Base-by-base conservation (phyloP, 2,797 vertebrate genomes). In the Microtus agrestis region DNA sequence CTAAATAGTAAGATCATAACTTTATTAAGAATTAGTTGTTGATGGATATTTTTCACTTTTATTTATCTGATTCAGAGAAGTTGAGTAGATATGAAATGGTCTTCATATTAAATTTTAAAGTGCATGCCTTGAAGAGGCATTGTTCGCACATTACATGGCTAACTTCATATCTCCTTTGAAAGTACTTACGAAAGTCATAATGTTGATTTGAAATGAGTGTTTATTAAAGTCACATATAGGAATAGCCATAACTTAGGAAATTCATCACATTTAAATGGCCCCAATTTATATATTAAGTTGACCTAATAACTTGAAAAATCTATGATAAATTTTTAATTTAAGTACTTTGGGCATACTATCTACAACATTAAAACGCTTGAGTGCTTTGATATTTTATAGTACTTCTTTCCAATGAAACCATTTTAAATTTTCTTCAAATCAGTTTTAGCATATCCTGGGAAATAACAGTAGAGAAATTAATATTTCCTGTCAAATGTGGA, bases 351-450 rank as follows among this genome's bases (percentile, higher is more conserved):
- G 15, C 73, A 71, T 29, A 43, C 25, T 95, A 29, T 46, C 19
- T 51, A 29, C 93, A 63, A 79, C 65, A 77, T 89, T 87, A 77
- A 46, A 69, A 56, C 25, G 12, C 14, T 56, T 77, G 31, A 88
- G 5, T 90, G 73, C 12, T 84, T 79, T 40, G 6, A 37, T 92
- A 80, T 94, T 97, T 96, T 81, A 87, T 5, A 69, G 27, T 96
- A 81, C 25, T 85, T 40, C 67, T 92, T 93, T 43, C 69, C 23
- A 79, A 6, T 17, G 89, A 43, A 65, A 87, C 71, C 85, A 87
- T 88, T 88, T 96, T 94, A 81, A 80, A 54, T 90, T 91, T 90
- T 95, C n/a, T 48, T 94, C 5, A 81, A 79, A 87, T 94, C 87
- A 91, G 56, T 89, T 96, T 82, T 87, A 85, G 87, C 82, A 80